Conservation (phyloP, 2,797 vertebrate species). For the Amblyraja radiata region DNA sequence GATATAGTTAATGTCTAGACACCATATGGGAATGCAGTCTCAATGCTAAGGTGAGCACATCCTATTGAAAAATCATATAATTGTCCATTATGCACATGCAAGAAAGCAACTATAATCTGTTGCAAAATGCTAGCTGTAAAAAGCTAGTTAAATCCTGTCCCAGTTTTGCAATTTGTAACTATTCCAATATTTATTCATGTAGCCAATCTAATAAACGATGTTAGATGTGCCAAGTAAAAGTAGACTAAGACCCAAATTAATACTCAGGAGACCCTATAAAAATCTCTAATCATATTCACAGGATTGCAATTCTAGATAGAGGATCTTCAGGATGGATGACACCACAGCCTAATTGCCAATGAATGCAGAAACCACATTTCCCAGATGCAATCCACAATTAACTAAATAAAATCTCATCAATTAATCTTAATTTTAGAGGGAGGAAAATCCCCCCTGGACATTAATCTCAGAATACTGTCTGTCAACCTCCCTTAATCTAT, state of each 20-base stretch:
- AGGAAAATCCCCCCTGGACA: not conserved
- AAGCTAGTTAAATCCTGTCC: not conserved
- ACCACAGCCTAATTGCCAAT: not conserved
- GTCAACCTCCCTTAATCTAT: not conserved
- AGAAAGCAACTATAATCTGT: not conserved
- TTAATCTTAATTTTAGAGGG: not conserved
- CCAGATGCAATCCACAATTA: not conserved
- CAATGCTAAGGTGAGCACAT: slow-evolving; percentile 1
- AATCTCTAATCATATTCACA: not conserved
- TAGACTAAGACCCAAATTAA: not conserved
- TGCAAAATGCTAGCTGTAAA: not conserved
- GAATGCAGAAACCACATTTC: not conserved
- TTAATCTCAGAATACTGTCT: not conserved
- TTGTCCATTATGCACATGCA: not conserved
- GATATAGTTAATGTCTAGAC: slow-evolving; percentile 19
- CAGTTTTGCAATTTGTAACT: not conserved
- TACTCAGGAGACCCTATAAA: not conserved
- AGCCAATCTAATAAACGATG: not conserved
- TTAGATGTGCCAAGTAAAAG: not conserved
- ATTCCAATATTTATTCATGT: not conserved
- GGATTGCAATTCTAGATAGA: not conserved
- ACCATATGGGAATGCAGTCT: slow-evolving; percentile 19
- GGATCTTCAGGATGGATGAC: not conserved
- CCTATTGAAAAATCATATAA: not conserved
- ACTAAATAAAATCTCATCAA: not conserved